phyloP scores from a whole-genome alignment of 2,113 vertebrate genomes.

The Sylvia atricapilla region DNA sequence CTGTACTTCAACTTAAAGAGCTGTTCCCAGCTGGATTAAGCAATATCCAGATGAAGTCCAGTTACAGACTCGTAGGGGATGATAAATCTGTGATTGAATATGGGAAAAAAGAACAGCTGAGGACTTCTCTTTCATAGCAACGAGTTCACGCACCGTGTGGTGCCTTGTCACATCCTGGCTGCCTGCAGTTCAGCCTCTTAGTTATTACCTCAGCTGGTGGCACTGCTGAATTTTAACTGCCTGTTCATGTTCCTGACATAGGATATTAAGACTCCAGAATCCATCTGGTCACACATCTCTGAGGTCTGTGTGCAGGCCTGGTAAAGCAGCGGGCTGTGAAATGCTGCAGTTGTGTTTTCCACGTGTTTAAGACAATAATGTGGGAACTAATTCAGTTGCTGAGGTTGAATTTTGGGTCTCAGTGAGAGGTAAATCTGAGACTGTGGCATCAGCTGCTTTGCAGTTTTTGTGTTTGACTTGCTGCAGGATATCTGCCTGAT shows the following conservation, averaged over 20 bases:
- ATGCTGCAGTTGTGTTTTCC: neutral
- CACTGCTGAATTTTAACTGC: neutral
- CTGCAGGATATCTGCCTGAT: neutral
- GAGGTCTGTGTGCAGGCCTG: neutral
- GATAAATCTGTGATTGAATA: neutral
- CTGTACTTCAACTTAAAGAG: neutral
- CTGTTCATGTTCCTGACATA: neutral
- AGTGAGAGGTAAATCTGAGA: neutral
- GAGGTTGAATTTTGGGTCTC: neutral
- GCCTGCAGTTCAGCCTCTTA: neutral
- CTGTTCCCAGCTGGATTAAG: neutral
- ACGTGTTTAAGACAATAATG: accelerated
- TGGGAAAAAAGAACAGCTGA: neutral
- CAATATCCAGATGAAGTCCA: neutral
- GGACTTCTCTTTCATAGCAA: neutral
- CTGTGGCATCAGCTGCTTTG: neutral
- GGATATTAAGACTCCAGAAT: neutral
- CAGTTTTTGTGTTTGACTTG: neutral
- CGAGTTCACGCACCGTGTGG: neutral
- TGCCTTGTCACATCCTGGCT: neutral
- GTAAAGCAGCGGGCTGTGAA: neutral
- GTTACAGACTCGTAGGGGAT: neutral
- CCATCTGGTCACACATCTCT: neutral
- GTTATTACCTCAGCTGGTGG: neutral
- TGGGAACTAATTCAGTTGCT: neutral